These are phyloP conservation scores for Reticulitermes lucifugus DNA, from an alignment of 2,888 invertebrate genomes.

Conservation along the genomic window DNA sequence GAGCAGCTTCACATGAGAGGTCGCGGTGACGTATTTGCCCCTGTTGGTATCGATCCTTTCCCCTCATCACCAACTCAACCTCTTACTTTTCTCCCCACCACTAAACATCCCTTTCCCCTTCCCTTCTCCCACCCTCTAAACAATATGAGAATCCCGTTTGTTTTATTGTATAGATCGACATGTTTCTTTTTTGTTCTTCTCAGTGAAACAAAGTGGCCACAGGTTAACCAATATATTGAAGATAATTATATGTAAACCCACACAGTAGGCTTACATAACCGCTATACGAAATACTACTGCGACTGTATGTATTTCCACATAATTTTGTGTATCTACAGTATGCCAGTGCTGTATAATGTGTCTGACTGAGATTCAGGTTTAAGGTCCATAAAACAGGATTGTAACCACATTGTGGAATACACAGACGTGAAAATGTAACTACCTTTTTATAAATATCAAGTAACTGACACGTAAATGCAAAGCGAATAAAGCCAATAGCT, in stretches of 20 bases:
- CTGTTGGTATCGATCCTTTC: not conserved
- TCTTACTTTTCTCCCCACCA: not conserved
- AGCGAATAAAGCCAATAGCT: too few species aligned
- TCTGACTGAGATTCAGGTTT: too few species aligned
- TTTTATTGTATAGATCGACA: not conserved
- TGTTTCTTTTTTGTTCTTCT: not conserved
- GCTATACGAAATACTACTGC: too few species aligned
- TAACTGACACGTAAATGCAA: too few species aligned
- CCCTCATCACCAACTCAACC: conserved; percentile 3
- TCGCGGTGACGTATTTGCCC: conserved; percentile 16
- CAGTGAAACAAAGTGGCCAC: not conserved
- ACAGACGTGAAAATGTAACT: too few species aligned
- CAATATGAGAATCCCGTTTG: not conserved
- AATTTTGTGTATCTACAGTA: too few species aligned
- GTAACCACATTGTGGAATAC: too few species aligned
- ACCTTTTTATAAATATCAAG: too few species aligned
- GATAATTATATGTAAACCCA: not conserved
- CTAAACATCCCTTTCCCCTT: not conserved
- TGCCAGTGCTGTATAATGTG: too few species aligned
- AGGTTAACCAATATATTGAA: not conserved
- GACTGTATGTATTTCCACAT: too few species aligned
- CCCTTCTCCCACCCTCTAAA: not conserved
- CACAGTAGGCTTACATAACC: too few species aligned
- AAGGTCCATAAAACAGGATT: too few species aligned
- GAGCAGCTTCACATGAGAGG: conserved; percentile 1